These are phyloP conservation scores for Aromia moschata DNA, from an alignment of 2,888 invertebrate genomes.

Conservation along the genomic window DNA sequence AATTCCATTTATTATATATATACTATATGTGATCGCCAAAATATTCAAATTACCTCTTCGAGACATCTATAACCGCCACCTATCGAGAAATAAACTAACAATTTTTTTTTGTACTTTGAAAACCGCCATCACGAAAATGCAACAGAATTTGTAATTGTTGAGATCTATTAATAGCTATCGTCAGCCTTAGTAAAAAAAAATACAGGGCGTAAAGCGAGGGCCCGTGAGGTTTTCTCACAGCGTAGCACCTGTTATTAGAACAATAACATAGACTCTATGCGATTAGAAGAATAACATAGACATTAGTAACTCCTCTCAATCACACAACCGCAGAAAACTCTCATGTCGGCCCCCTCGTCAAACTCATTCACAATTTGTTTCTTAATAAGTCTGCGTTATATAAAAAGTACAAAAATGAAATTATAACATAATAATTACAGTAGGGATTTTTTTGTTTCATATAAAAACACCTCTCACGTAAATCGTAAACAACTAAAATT, in stretches of 20 bases:
- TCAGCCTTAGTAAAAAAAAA: conserved; percentile 27
- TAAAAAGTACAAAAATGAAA: conserved; percentile 41
- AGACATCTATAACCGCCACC: background rate
- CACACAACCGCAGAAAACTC: too few relatives aligned
- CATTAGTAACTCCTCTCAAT: too few relatives aligned
- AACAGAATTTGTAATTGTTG: conserved; percentile 17
- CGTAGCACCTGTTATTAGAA: background rate
- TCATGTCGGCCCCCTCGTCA: background rate
- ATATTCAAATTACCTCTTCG: background rate
- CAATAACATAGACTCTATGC: too few relatives aligned
- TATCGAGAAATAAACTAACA: background rate
- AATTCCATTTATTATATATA: background rate
- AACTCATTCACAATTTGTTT: conserved; percentile 21
- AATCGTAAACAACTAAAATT: conserved; percentile 31
- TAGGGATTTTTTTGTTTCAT: conserved; percentile 32
- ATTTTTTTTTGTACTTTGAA: background rate
- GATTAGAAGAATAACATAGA: too few relatives aligned
- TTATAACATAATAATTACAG: conserved; percentile 38
- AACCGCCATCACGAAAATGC: conserved; percentile 5
- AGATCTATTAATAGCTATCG: conserved; percentile 28
- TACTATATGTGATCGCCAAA: background rate
- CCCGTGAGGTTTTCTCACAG: background rate
- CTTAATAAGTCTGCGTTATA: conserved; percentile 26
- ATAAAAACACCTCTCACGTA: conserved; percentile 32
- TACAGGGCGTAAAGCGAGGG: background rate